Percentiles rank a stretch among this genome's conserved stretches.
These are phyloP conservation scores for Denticeps clupeoides DNA, from an alignment of 2,797 vertebrate species.

Conservation along the genomic window DNA sequence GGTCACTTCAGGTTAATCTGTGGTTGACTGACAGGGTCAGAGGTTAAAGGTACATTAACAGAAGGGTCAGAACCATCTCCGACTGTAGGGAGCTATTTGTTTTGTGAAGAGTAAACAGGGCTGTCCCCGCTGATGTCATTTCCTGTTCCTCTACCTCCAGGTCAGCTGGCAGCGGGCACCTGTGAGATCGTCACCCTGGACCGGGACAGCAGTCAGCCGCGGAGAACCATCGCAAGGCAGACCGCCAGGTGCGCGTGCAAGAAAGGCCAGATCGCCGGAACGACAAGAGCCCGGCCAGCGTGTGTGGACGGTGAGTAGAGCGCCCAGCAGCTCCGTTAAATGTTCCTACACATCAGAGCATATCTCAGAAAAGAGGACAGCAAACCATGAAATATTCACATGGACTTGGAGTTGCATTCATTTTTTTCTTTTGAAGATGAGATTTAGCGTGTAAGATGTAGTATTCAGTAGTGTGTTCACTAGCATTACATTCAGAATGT, in stretches of 20 bases:
- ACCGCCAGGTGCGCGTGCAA: constrained; percentile 96
- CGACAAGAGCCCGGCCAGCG: constrained; percentile 91
- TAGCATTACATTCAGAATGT: too few species aligned
- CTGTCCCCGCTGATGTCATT: too few species aligned
- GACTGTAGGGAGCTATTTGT: constrained; percentile 52
- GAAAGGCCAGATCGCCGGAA: constrained; percentile 97
- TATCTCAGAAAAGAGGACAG: too few species aligned
- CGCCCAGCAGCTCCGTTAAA: too few species aligned
- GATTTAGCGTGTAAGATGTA: too few species aligned
- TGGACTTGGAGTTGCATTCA: too few species aligned
- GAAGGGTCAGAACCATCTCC: constrained; percentile 41
- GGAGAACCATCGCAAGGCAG: constrained; percentile 95
- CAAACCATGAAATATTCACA: too few species aligned
- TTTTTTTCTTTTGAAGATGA: too few species aligned
- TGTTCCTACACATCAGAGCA: too few species aligned
- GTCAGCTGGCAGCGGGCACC: constrained; percentile 92
- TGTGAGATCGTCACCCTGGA: constrained; percentile 98
- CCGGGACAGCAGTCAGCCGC: constrained; percentile 96
- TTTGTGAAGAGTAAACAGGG: constrained; percentile 39
- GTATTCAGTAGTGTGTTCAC: too few species aligned
- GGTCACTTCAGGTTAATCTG: constrained; percentile 56
- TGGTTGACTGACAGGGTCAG: constrained; percentile 40
- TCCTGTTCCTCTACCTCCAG: too few species aligned
- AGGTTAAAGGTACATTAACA: constrained; percentile 44
- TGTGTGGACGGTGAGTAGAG: constrained; percentile 98